Percentiles rank a stretch among this genome's conserved stretches.
Evolutionary conservation across 2,113 vertebrate species (phyloP).

Genomic region (Conger conger): DNA sequence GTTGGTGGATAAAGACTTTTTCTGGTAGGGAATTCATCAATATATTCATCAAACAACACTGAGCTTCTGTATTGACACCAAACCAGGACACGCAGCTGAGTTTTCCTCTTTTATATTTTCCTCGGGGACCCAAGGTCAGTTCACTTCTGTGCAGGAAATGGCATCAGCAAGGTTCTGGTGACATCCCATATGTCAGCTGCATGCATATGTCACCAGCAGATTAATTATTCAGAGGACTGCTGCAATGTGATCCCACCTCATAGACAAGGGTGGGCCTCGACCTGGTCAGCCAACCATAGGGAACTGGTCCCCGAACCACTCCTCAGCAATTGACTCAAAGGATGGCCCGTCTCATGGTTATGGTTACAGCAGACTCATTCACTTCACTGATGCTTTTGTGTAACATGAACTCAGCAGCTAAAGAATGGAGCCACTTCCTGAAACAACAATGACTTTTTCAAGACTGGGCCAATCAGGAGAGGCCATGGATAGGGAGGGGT

Average conservation of each 20-base stretch:
- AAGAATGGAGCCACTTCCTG: background rate
- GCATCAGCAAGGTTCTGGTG: slow-evolving; percentile 12
- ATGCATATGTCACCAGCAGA: slow-evolving; percentile 37
- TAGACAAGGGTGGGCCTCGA: slow-evolving; percentile 51
- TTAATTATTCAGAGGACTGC: slow-evolving; percentile 72
- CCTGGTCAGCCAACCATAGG: background rate
- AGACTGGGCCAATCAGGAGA: background rate
- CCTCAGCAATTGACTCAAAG: background rate
- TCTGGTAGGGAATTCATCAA: background rate
- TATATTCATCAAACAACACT: background rate
- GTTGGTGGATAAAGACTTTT: background rate
- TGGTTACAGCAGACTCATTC: slow-evolving; percentile 14
- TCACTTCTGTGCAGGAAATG: background rate
- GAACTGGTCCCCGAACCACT: background rate
- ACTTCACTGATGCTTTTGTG: background rate
- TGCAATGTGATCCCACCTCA: slow-evolving; percentile 54
- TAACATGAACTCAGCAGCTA: background rate
- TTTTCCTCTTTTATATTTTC: background rate
- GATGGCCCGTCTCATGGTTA: background rate
- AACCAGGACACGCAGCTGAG: background rate
- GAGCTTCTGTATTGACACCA: background rate
- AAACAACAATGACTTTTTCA: background rate
- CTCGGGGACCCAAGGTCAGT: background rate
- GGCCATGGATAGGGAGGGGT: too few relatives aligned
- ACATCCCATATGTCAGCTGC: slow-evolving; percentile 47